Evolutionary conservation across 2,888 invertebrate genomes (phyloP).

Genomic region (Cecidostiba fungosa): DNA sequence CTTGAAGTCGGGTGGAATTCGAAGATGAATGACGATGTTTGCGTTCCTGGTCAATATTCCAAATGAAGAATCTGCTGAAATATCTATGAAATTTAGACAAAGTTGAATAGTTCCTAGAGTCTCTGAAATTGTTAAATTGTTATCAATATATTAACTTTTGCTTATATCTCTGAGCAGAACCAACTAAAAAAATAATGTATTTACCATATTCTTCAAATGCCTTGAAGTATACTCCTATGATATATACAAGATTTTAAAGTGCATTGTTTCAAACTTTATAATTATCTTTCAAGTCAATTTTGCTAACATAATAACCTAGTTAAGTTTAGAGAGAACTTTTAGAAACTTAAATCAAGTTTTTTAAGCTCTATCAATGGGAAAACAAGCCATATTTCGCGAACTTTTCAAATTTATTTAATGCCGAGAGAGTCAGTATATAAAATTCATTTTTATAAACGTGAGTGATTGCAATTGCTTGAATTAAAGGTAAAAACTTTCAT

Average conservation of each 20-base stretch:
- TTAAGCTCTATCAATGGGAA: background rate
- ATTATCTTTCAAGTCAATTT: slow-evolving; percentile 32
- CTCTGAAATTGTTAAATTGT: background rate
- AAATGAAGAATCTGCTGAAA: slow-evolving; percentile 2
- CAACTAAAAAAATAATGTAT: background rate
- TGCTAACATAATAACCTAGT: background rate
- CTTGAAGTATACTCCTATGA: background rate
- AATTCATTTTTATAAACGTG: too few relatives aligned
- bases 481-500: too few relatives aligned
- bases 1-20: background rate
- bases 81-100: background rate
- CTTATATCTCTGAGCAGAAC: background rate
- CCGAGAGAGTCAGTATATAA: too few relatives aligned
- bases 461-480: too few relatives aligned
- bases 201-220: background rate
- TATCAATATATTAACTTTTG: background rate
- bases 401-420: too few relatives aligned
- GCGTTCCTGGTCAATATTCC: background rate
- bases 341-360: slow-evolving; percentile 8
- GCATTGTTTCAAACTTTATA: slow-evolving; percentile 35
- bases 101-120: background rate
- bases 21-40: slow-evolving; percentile 22
- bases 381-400: too few relatives aligned
- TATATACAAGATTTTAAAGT: background rate
- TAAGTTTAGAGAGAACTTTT: slow-evolving; percentile 22